Percentiles rank a stretch among this genome's conserved stretches.
Conservation (phyloP, 2,888 invertebrate species). For the Apamea sordens region DNA sequence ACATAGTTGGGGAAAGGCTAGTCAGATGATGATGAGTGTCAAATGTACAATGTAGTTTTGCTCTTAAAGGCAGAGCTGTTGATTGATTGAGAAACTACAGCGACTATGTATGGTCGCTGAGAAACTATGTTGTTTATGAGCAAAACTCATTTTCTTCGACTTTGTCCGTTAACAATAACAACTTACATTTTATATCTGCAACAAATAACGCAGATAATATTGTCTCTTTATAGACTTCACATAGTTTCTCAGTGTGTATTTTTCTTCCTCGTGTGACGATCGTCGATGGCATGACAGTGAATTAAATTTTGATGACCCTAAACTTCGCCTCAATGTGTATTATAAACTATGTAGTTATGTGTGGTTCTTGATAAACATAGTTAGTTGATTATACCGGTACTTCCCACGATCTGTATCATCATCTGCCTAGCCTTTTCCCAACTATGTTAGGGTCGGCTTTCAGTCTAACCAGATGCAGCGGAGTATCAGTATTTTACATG, state of each 20-base stretch:
- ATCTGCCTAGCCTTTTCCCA: no score
- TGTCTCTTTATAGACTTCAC: neutral
- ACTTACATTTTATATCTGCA: conserved; percentile 1
- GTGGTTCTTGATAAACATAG: neutral
- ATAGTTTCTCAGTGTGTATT: neutral
- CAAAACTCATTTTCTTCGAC: conserved; percentile 15
- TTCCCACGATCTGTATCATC: neutral
- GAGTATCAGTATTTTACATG: no score
- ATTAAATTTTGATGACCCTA: neutral
- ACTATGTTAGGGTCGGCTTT: no score
- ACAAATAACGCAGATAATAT: neutral
- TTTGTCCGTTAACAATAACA: conserved; percentile 7
- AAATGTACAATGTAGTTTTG: conserved; percentile 27
- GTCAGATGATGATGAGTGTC: no score
- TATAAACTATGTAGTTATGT: neutral
- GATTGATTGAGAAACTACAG: conserved; percentile 34
- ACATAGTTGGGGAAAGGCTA: no score
- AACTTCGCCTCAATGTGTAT: neutral
- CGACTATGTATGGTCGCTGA: no score
- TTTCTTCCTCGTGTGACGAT: neutral
- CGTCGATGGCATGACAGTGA: neutral
- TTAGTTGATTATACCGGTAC: neutral
- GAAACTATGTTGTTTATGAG: conserved; percentile 48
- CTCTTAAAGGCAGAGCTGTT: conserved; percentile 16
- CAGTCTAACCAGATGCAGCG: no score